These are phyloP conservation scores for Crocidura indochinensis DNA, from an alignment of 2,797 vertebrate genomes.

Conservation along the genomic window DNA sequence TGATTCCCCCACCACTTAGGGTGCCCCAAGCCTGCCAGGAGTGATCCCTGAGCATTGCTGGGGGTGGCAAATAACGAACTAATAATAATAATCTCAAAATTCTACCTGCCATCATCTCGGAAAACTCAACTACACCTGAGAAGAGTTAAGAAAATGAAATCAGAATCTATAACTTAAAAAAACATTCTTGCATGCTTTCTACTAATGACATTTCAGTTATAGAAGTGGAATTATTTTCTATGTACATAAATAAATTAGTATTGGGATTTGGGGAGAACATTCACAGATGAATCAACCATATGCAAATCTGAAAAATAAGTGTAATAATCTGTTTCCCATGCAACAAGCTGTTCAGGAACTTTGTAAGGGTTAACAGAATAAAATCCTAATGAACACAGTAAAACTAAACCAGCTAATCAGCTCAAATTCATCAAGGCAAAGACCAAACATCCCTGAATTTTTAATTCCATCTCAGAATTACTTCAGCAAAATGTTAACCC, in stretches of 20 bases:
- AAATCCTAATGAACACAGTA: slow-evolving; percentile 67
- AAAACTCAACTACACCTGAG: slow-evolving; percentile 56
- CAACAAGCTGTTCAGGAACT: slow-evolving; percentile 66
- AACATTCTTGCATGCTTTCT: slow-evolving; percentile 70
- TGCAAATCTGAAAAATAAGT: slow-evolving; percentile 72
- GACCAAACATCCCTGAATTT: slow-evolving; percentile 76
- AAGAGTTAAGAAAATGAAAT: slow-evolving; percentile 46
- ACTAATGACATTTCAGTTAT: slow-evolving; percentile 64
- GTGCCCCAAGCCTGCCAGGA: no score
- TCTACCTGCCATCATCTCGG: slow-evolving; percentile 46
- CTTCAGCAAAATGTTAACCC: slow-evolving; percentile 21
- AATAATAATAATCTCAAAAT: slow-evolving; percentile 69
- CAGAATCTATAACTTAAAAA: slow-evolving; percentile 65
- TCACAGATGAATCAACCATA: slow-evolving; percentile 73
- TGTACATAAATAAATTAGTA: slow-evolving; percentile 76
- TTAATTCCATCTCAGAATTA: slow-evolving; percentile 59
- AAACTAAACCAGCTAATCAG: slow-evolving; percentile 66
- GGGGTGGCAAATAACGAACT: no score
- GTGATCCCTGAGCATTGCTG: no score
- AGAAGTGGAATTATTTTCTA: slow-evolving; percentile 68
- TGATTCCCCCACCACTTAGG: no score
- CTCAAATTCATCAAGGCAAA: slow-evolving; percentile 73
- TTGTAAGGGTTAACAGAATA: slow-evolving; percentile 64
- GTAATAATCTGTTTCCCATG: slow-evolving; percentile 69
- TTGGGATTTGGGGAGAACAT: slow-evolving; percentile 50